phyloP scores from a whole-genome alignment of 2,797 vertebrate genomes.

The Synaphobranchus kaupii region DNA sequence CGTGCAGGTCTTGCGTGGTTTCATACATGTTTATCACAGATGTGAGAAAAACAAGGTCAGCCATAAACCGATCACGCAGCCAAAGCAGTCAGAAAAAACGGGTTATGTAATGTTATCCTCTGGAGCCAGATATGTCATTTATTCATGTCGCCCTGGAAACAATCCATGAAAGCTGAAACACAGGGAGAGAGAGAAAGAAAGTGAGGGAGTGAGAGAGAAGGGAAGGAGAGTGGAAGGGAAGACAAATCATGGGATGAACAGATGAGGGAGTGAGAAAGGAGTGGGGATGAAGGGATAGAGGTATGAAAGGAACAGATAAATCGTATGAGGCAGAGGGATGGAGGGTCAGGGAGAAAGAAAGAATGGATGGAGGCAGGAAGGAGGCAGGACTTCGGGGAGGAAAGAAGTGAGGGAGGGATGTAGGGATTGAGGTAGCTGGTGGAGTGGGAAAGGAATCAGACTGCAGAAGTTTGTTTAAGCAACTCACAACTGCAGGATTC shows the following conservation, averaged over 20 bases:
- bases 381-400: background rate
- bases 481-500: background rate
- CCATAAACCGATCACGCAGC: background rate
- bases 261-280: constrained; percentile 13
- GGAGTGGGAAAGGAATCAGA: background rate
- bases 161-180: constrained; percentile 52
- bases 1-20: background rate
- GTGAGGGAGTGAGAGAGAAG: background rate
- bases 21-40: background rate
- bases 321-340: background rate
- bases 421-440: background rate
- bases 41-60: background rate
- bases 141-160: constrained; percentile 71
- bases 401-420: too few species aligned
- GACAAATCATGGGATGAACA: background rate
- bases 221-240: too few species aligned
- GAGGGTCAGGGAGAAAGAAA: constrained; percentile 31
- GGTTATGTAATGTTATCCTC: constrained; percentile 63
- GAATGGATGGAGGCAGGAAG: background rate
- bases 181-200: background rate
- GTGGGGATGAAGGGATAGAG: constrained; percentile 30
- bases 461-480: background rate
- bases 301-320: constrained; percentile 16
- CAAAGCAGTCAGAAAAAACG: constrained; percentile 10
- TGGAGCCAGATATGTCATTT: constrained; percentile 71